Conservation (phyloP, 1,140 invertebrate genomes). For the Ganaspis sp. region DNA sequence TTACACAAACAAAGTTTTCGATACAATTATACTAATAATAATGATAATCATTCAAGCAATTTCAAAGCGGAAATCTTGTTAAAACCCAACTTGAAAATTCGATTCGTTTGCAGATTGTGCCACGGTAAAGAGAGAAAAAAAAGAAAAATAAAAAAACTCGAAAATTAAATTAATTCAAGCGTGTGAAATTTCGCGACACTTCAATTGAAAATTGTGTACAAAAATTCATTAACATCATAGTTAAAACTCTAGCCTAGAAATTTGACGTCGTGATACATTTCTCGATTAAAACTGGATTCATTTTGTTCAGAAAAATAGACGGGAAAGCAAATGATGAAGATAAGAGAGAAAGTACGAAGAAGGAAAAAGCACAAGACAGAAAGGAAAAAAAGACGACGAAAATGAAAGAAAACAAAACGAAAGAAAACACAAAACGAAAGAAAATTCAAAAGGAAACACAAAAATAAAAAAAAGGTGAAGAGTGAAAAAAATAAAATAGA, state of each 20-base stretch:
- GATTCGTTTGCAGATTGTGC: too few species aligned
- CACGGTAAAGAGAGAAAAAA: too few species aligned
- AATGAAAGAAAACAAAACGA: background rate
- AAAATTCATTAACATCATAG: slow-evolving; percentile 7
- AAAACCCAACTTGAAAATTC: too few species aligned
- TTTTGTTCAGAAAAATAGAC: background rate
- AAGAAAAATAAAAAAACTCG: too few species aligned
- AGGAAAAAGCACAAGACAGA: too few species aligned
- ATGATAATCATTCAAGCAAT: background rate
- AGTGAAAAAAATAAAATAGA: background rate
- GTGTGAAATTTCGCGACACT: too few species aligned
- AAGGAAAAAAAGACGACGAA: background rate
- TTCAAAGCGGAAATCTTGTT: background rate
- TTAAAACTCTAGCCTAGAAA: slow-evolving; percentile 22
- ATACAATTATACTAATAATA: background rate
- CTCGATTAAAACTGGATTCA: background rate
- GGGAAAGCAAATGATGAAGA: background rate
- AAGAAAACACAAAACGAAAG: background rate
- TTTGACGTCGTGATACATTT: background rate
- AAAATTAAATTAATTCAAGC: too few species aligned
- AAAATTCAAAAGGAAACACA: too few species aligned
- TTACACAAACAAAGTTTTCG: background rate
- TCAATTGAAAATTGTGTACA: background rate
- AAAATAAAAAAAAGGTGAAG: too few species aligned
- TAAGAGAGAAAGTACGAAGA: too few species aligned